A percentile compares a stretch with the other conserved stretches of the same genome.
Evolutionary conservation across 2,888 invertebrate genomes (phyloP).

Genomic region (Tachina grossa): DNA sequence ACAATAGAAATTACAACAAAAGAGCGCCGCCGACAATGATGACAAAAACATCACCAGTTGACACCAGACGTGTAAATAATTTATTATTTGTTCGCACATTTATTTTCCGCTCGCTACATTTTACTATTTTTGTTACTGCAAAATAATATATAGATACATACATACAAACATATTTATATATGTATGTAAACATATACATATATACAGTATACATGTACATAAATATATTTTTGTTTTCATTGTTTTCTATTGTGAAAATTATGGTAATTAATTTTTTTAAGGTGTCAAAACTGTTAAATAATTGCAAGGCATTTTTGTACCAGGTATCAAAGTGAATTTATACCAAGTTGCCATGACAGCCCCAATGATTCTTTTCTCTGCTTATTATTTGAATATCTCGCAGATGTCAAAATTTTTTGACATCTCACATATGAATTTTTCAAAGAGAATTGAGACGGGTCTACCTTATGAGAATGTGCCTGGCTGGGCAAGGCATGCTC

Average conservation of each 20-base stretch:
- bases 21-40: constrained; percentile 35
- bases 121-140: background rate
- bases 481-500: no score
- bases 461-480: no score
- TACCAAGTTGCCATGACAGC: no score
- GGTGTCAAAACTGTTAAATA: background rate
- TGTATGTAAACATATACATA: no score
- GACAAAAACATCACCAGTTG: constrained; percentile 65
- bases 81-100: constrained; percentile 71
- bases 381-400: no score
- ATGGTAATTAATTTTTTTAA: constrained; percentile 29
- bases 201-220: no score
- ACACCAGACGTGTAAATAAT: constrained; percentile 72
- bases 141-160: background rate
- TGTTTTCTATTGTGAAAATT: constrained; percentile 24
- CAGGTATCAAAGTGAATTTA: no score
- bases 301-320: background rate
- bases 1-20: constrained; percentile 59
- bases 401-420: no score
- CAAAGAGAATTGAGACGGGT: no score
- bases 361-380: no score
- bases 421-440: no score
- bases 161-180: no score
- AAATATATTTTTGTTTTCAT: background rate
- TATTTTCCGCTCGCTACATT: constrained; percentile 8